phyloP scores from a whole-genome alignment of 2,797 vertebrate genomes.

The Melanogrammus aeglefinus region DNA sequence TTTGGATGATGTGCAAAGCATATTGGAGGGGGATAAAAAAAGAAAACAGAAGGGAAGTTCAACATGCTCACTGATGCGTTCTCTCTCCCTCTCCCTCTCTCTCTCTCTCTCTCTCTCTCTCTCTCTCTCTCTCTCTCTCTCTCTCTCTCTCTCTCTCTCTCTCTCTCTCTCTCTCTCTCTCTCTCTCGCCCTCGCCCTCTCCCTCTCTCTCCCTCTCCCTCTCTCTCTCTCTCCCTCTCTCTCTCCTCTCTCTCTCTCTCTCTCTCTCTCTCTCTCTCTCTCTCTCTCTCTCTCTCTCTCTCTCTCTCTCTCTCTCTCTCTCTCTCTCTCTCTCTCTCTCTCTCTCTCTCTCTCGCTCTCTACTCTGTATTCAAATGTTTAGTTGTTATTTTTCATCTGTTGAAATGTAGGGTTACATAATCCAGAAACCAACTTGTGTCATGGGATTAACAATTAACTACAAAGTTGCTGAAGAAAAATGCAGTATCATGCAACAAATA shows the following conservation, averaged over 20 bases:
- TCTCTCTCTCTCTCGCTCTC: conserved; percentile 23
- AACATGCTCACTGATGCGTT: conserved; percentile 60
- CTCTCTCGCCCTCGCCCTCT: conserved; percentile 9
- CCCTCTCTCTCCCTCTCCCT: neutral
- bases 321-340: conserved; percentile 36
- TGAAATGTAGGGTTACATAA: neutral
- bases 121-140: neutral
- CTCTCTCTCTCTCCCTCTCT: conserved; percentile 44
- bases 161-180: conserved; percentile 13
- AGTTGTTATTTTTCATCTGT: neutral
- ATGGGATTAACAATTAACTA: neutral
- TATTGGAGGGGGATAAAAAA: conserved; percentile 24
- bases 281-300: conserved; percentile 9
- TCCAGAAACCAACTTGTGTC: neutral
- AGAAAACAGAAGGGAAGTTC: conserved; percentile 37
- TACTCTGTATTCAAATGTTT: neutral
- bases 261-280: conserved; percentile 15
- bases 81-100: conserved; percentile 28
- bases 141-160: conserved; percentile 11
- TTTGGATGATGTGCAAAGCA: conserved; percentile 57
- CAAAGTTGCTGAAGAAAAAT: no score
- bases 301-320: neutral
- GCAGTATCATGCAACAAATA: conserved; percentile 38
- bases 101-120: neutral
- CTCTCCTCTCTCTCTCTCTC: conserved; percentile 6